Conservation (phyloP, 2,113 vertebrate genomes). For the Scalopus aquaticus region DNA sequence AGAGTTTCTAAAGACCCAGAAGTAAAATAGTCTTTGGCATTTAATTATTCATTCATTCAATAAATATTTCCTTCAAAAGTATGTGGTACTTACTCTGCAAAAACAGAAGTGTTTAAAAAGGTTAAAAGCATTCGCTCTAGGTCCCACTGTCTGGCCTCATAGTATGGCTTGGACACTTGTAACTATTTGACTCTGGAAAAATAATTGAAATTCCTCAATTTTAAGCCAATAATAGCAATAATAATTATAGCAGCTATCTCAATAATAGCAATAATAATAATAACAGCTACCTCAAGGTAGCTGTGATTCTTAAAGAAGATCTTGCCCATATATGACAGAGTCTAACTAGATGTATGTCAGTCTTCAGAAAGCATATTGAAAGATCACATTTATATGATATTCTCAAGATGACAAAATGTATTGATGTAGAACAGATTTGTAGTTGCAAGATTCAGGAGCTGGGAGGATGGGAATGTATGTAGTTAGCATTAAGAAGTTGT, state of each 20-base stretch:
- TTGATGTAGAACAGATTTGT: neutral
- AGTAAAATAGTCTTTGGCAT: neutral
- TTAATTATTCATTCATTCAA: neutral
- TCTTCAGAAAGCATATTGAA: neutral
- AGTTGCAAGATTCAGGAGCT: neutral
- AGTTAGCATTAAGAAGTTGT: neutral
- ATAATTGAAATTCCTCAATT: constrained; percentile 6
- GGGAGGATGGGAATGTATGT: too few species aligned
- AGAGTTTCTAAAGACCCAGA: neutral
- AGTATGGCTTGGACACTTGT: constrained; percentile 30
- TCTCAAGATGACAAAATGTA: neutral
- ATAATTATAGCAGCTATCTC: neutral
- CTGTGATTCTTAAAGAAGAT: neutral
- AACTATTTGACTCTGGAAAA: constrained; percentile 50
- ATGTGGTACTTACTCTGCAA: neutral
- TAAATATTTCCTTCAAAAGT: neutral
- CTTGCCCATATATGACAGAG: neutral
- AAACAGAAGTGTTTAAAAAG: neutral
- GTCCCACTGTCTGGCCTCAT: neutral
- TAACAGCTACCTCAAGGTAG: neutral
- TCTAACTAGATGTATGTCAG: neutral
- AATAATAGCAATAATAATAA: neutral
- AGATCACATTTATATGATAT: neutral
- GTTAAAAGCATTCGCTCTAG: neutral
- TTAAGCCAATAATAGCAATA: neutral